These are phyloP conservation scores for Ptychadena robeensis DNA, from an alignment of 2,797 vertebrate genomes.

Conservation along the genomic window DNA sequence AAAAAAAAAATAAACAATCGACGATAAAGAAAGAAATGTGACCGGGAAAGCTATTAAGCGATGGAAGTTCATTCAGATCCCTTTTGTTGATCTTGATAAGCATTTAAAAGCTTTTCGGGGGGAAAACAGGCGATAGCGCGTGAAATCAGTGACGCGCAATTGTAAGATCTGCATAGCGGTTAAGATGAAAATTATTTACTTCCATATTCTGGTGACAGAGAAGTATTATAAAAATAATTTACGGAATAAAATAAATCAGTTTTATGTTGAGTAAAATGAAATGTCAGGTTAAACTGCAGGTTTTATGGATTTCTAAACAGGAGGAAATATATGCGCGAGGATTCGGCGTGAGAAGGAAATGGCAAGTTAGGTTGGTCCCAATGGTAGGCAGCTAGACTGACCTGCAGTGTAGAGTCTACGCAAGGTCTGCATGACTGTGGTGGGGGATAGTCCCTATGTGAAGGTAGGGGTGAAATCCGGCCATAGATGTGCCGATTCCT, in stretches of 20 bases:
- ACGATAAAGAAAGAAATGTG: constrained; percentile 31
- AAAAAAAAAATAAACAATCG: constrained; percentile 36
- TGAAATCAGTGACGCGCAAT: not conserved
- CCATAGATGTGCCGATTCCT: no score
- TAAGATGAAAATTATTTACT: not conserved
- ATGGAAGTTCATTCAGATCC: constrained; percentile 1
- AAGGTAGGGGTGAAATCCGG: no score
- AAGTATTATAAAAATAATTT: not conserved
- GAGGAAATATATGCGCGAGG: not conserved
- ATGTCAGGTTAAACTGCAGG: no score
- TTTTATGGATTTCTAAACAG: not conserved
- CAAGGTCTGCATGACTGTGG: no score
- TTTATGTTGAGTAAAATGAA: not conserved
- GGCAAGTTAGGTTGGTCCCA: no score
- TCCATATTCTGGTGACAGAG: not conserved
- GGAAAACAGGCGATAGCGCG: not conserved
- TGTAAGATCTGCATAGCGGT: not conserved
- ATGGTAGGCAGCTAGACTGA: no score
- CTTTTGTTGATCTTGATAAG: constrained; percentile 6
- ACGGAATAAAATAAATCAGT: not conserved
- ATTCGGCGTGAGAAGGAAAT: no score
- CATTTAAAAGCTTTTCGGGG: constrained; percentile 19
- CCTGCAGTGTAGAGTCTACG: no score
- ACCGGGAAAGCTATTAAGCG: constrained; percentile 13
- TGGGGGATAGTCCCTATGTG: no score